phyloP scores from a whole-genome alignment of 2,797 vertebrate species.

The Rhabdophis nuchalis region DNA sequence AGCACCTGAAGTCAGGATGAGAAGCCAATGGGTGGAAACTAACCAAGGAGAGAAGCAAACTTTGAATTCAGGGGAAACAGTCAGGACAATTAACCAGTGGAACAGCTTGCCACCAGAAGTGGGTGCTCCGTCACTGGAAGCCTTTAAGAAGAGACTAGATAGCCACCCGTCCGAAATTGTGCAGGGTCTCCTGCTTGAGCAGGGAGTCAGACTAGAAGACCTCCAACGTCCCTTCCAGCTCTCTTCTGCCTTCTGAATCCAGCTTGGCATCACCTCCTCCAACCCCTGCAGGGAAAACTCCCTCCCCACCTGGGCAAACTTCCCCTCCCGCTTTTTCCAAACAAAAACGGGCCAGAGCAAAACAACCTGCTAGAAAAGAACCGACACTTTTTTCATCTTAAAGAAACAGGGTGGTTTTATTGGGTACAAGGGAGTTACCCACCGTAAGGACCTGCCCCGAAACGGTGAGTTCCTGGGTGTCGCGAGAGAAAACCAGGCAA shows the following conservation, averaged over 20 bases:
- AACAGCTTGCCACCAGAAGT: too few species aligned
- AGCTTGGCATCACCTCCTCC: neutral
- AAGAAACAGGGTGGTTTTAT: neutral
- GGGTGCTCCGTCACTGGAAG: too few species aligned
- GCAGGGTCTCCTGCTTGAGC: too few species aligned
- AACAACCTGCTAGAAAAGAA: too few species aligned
- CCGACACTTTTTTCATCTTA: too few species aligned
- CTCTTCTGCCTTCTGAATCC: neutral
- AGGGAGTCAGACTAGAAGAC: too few species aligned
- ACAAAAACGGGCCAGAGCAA: neutral
- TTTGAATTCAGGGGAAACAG: too few species aligned
- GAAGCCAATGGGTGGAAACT: neutral
- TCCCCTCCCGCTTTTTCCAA: neutral
- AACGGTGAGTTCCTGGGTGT: neutral
- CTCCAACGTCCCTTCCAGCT: neutral
- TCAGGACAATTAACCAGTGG: too few species aligned
- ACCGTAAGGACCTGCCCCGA: constrained; percentile 5
- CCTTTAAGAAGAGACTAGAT: too few species aligned
- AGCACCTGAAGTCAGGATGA: neutral
- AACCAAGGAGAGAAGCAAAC: neutral
- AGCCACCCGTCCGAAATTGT: too few species aligned
- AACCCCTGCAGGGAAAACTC: neutral
- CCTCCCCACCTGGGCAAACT: neutral
- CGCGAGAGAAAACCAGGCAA: neutral
- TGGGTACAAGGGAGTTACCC: neutral